phyloP scores from a whole-genome alignment of 2,113 vertebrate genomes.

The Ciconia stormi region DNA sequence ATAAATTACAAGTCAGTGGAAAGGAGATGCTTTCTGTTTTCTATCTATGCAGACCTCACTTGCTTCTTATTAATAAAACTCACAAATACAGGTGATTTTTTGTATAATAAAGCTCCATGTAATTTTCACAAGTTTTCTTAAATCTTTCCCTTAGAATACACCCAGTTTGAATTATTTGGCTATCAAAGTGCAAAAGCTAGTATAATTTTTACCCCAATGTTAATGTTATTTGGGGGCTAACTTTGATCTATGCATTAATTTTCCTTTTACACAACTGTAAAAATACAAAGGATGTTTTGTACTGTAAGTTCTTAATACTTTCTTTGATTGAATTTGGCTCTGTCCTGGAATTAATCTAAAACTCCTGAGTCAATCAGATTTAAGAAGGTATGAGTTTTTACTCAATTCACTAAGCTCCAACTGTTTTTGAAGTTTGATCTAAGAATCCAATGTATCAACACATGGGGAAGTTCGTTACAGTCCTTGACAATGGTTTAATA shows the following conservation, averaged over 20 bases:
- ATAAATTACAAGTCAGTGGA: neutral
- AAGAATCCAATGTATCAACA: neutral
- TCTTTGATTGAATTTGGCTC: slow-evolving; percentile 25
- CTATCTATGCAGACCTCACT: neutral
- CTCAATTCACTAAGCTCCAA: neutral
- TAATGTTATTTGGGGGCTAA: neutral
- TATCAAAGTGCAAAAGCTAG: neutral
- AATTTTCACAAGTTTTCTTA: neutral
- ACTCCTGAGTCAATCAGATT: slow-evolving; percentile 42
- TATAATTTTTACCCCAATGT: neutral
- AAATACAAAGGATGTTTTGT: slow-evolving; percentile 43
- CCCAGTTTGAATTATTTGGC: neutral
- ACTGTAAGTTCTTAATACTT: slow-evolving; percentile 7
- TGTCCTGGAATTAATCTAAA: slow-evolving; percentile 56
- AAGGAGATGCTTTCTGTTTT: neutral
- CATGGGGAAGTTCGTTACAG: neutral
- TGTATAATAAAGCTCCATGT: neutral
- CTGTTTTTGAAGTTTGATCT: slow-evolving; percentile 25
- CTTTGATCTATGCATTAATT: neutral
- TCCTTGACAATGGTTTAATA: neutral
- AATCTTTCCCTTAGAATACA: neutral
- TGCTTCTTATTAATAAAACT: neutral
- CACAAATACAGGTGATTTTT: neutral
- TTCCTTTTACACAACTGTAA: neutral
- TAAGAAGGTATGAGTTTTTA: slow-evolving; percentile 39